Conservation (phyloP, 2,113 vertebrate species). For the Oncorhynchus masou region DNA sequence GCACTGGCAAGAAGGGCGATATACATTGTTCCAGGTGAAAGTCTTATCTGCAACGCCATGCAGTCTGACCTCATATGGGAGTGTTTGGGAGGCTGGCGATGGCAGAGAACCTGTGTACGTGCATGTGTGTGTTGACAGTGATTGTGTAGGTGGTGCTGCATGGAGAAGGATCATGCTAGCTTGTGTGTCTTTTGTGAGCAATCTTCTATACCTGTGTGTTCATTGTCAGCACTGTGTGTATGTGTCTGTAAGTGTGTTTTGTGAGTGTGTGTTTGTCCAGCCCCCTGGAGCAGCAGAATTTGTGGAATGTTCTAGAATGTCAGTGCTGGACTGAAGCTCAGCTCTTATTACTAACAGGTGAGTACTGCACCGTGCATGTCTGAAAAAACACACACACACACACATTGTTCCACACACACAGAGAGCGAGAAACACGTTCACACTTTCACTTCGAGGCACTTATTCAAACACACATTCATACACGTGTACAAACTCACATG, state of each 20-base stretch:
- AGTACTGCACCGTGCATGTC: slow-evolving; percentile 63
- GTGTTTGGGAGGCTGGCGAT: not conserved
- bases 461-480: slow-evolving; percentile 10
- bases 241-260: slow-evolving; percentile 21
- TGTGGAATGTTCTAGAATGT: slow-evolving; percentile 74
- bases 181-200: slow-evolving; percentile 21
- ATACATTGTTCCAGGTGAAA: not conserved
- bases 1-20: not conserved
- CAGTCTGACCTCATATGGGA: not conserved
- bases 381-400: slow-evolving; percentile 31
- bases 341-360: slow-evolving; percentile 80
- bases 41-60: not conserved
- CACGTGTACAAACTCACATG: not conserved
- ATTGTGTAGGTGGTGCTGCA: slow-evolving; percentile 1
- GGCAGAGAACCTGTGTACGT: not conserved
- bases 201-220: slow-evolving; percentile 38
- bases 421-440: slow-evolving; percentile 22
- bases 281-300: slow-evolving; percentile 76
- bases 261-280: slow-evolving; percentile 51
- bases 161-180: slow-evolving; percentile 18
- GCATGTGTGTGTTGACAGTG: slow-evolving; percentile 14
- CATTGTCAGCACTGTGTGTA: slow-evolving; percentile 31
- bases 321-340: slow-evolving; percentile 61
- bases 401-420: too few species aligned
- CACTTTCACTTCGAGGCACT: slow-evolving; percentile 57